Evolutionary conservation across 2,113 vertebrate genomes (phyloP).

Genomic region (human (Homo sapiens)): DNA sequence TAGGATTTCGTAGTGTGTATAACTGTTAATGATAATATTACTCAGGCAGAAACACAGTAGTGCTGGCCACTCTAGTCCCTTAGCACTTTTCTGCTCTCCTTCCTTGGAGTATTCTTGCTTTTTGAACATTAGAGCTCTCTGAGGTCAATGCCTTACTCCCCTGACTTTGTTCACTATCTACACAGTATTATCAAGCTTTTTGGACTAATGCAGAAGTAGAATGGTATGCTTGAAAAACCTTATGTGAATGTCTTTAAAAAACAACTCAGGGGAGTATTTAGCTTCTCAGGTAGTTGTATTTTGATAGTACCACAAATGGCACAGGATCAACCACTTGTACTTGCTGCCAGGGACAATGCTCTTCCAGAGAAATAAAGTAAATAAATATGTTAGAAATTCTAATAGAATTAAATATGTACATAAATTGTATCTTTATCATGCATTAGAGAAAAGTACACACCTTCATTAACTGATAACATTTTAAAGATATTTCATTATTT

Average conservation of each 20-base stretch:
- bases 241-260: not conserved
- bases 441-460: conserved; percentile 19
- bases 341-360: not conserved
- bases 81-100: not conserved
- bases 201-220: not conserved
- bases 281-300: not conserved
- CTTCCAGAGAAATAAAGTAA: not conserved
- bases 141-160: not conserved
- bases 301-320: not conserved
- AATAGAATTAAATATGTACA: conserved; percentile 17
- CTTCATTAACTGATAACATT: conserved; percentile 64
- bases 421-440: conserved; percentile 37
- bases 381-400: conserved; percentile 35
- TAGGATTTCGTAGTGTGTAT: not conserved
- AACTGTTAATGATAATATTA: not conserved
- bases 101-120: not conserved
- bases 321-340: not conserved
- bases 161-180: not conserved
- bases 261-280: not conserved
- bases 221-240: not conserved
- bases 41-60: not conserved
- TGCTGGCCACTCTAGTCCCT: not conserved
- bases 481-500: conserved; percentile 70
- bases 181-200: not conserved
- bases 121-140: not conserved